These are phyloP conservation scores for Trachelus tabidus DNA, from an alignment of 2,888 invertebrate species.

Conservation along the genomic window DNA sequence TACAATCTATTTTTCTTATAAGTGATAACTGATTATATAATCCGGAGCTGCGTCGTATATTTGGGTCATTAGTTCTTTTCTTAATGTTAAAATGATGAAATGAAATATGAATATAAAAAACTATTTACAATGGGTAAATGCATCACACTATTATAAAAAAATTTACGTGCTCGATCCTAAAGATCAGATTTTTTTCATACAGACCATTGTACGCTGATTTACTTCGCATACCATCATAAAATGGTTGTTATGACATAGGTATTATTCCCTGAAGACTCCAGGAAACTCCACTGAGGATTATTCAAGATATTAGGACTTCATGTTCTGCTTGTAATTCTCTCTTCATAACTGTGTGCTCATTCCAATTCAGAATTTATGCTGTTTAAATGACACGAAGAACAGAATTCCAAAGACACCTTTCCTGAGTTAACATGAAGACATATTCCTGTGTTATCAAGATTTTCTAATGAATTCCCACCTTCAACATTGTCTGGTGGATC, in stretches of 20 bases:
- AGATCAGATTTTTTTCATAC: constrained; percentile 18
- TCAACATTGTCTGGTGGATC: constrained; percentile 28
- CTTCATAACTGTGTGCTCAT: neutral
- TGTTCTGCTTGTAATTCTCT: neutral
- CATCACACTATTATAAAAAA: neutral
- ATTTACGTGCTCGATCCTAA: neutral
- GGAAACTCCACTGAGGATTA: neutral
- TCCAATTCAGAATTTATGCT: constrained; percentile 38
- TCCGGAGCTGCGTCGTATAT: neutral
- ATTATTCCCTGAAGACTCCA: neutral
- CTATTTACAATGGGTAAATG: neutral
- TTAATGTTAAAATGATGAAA: neutral
- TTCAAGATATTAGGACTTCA: neutral
- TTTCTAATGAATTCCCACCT: constrained; percentile 35
- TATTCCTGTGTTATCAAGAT: constrained; percentile 66
- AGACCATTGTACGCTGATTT: constrained; percentile 18
- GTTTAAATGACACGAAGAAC: constrained; percentile 69
- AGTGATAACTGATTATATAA: neutral
- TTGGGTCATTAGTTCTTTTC: neutral
- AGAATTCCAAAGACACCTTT: constrained; percentile 71
- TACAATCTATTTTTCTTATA: neutral
- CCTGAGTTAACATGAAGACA: constrained; percentile 71
- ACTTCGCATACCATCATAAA: constrained; percentile 1
- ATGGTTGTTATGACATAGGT: neutral
- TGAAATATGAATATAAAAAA: neutral